Conservation (phyloP, 2,113 vertebrate species). For the Brevimyrus niger region DNA sequence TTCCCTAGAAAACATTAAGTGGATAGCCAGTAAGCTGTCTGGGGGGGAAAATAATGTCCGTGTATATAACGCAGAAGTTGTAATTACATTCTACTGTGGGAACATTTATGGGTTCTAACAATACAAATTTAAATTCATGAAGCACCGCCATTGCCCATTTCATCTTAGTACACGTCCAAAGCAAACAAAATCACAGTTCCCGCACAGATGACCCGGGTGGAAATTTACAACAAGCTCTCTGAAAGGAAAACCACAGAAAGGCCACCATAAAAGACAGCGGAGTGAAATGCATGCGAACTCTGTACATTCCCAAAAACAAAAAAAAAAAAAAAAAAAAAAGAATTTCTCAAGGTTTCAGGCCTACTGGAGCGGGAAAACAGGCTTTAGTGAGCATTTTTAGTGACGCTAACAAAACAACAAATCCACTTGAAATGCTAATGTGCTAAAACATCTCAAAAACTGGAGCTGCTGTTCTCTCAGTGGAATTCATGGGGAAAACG, state of each 20-base stretch:
- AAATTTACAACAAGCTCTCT: neutral
- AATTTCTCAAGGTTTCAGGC: neutral
- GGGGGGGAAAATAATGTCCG: neutral
- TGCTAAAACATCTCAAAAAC: neutral
- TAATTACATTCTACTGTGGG: neutral
- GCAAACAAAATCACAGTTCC: constrained; percentile 3
- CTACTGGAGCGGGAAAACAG: neutral
- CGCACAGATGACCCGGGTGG: neutral
- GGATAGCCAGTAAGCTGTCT: neutral
- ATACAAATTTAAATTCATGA: constrained; percentile 3
- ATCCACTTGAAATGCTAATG: neutral
- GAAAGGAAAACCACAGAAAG: constrained; percentile 2
- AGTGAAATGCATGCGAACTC: constrained; percentile 1
- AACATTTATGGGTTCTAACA: constrained; percentile 3
- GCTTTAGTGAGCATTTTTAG: neutral
- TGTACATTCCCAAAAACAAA: neutral
- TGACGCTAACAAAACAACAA: neutral
- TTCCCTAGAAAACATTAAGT: neutral
- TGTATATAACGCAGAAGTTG: neutral
- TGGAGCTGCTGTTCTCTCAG: neutral
- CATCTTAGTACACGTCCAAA: constrained; percentile 3
- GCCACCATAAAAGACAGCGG: neutral
- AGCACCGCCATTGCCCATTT: neutral
- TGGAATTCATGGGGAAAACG: neutral
- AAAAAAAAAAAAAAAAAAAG: no score